Evolutionary conservation across 2,888 invertebrate genomes (phyloP), one percentile per base, ranked within the genome.

Genomic region (Apamea epomidion): DNA sequence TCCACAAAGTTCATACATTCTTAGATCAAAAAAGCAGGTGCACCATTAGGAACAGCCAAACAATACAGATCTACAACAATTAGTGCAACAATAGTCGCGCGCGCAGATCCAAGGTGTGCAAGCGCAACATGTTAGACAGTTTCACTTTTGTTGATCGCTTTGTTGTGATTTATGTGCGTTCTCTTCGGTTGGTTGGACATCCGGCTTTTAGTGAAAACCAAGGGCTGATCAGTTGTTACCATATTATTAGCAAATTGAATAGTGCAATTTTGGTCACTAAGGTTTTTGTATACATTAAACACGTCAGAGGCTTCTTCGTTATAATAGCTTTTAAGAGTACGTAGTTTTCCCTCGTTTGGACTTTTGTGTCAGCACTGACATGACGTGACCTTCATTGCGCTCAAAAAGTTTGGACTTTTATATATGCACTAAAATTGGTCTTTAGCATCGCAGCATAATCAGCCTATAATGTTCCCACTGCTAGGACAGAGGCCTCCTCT

Each of bases 61-160:
- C 87, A 92, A 91, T 91, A 90, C 91, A 92, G 87, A 90, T 92
- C 85, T 91, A 83, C 84, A 90, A 91, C 91, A 92, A 94, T 94
- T 94, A 92, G 72, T 32, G 85, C 77, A 81, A 93, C 92, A 93
- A 93, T 90, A 85, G 90, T 89, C 91, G 90, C 87, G 91, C 90
- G 92, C 92, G 92, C 90, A 91, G 83, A 82, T 84, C 79, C 91
- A 92, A 91, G 91, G 92, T 93, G 92, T 64, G 74, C 83, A 82
- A 85, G 83, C 89, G 89, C 89, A 93, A 92, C 85, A 81, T 84
- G 71, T 87, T 84, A 78, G 78, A 88, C 81, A 88, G 87, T 90
- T 90, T 88, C 78, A 86, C 87, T 90, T 88, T 91, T 91, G 83
- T 89, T 85, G 84, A 89, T 85, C 73, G 76, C 69, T 72, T 69